These are phyloP conservation scores for Papilio xuthus DNA, from an alignment of 1,140 invertebrate species.

Conservation along the genomic window DNA sequence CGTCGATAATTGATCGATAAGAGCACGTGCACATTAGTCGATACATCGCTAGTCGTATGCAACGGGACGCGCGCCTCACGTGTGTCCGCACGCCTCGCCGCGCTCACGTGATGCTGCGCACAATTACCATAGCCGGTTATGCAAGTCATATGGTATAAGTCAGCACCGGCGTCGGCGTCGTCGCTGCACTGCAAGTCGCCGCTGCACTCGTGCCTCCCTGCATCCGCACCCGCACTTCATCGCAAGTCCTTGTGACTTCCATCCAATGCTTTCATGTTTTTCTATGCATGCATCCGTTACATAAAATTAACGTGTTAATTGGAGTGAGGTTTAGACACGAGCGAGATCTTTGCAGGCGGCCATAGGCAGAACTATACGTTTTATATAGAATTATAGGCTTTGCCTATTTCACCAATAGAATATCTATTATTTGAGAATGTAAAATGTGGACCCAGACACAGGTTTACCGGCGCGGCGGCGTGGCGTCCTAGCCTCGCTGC, in stretches of 20 bases:
- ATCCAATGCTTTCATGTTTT: too few species aligned
- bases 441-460: too few species aligned
- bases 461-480: background rate
- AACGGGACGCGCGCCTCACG: conserved; percentile 9
- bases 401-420: background rate
- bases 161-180: conserved; percentile 45
- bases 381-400: background rate
- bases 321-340: background rate
- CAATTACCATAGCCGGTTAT: conserved; percentile 45
- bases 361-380: background rate
- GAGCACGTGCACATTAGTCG: conserved; percentile 11
- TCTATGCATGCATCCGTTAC: too few species aligned
- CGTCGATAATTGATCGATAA: conserved; percentile 22
- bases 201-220: background rate
- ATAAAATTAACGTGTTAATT: too few species aligned
- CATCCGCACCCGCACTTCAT: background rate
- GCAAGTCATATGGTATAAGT: conserved; percentile 54
- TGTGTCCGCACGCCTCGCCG: background rate
- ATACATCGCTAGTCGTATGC: background rate
- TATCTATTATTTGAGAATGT: too few species aligned
- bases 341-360: background rate
- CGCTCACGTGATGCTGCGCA: conserved; percentile 23
- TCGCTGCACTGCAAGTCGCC: conserved; percentile 1
- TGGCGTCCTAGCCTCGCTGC: background rate
- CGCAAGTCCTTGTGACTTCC: too few species aligned